A percentile compares a stretch with the other conserved stretches of the same genome.
phyloP scores from a whole-genome alignment of 2,797 vertebrate species.

The Epinephelus coioides region DNA sequence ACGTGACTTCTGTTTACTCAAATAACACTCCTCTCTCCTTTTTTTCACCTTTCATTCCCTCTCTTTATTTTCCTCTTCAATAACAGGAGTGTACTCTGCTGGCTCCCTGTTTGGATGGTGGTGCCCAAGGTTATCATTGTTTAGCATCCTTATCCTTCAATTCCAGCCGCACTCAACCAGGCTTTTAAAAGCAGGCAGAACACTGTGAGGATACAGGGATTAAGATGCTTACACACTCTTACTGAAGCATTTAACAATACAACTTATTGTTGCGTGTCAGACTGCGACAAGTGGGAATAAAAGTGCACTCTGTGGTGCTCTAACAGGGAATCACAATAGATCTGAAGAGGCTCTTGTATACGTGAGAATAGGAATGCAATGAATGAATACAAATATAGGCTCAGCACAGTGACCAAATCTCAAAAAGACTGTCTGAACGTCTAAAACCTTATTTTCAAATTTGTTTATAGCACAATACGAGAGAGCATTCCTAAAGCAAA shows the following conservation, averaged over 20 bases:
- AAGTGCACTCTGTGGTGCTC: constrained; percentile 41
- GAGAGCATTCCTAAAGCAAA: no score
- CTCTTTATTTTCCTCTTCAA: constrained; percentile 35
- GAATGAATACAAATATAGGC: constrained; percentile 41
- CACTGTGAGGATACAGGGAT: constrained; percentile 22
- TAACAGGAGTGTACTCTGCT: constrained; percentile 38
- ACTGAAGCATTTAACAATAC: constrained; percentile 40
- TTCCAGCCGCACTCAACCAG: constrained; percentile 27
- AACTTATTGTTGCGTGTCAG: constrained; percentile 31
- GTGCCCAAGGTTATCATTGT: constrained; percentile 50
- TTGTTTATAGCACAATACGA: no score
- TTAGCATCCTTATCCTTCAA: constrained; percentile 56
- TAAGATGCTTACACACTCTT: constrained; percentile 57
- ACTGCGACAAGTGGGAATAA: constrained; percentile 31
- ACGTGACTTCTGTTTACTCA: constrained; percentile 58
- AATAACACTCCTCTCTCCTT: constrained; percentile 42
- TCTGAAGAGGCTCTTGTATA: constrained; percentile 43
- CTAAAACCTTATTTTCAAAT: no score
- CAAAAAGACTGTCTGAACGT: neutral
- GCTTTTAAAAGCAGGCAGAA: constrained; percentile 34
- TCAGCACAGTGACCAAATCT: neutral
- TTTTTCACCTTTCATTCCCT: constrained; percentile 16
- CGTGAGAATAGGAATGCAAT: constrained; percentile 32
- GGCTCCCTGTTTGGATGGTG: constrained; percentile 28
- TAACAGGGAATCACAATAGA: constrained; percentile 23